Conservation (phyloP, 1,140 invertebrate genomes). For the roundworm (Caenorhabditis elegans) region WBcel235 BX284602.5:12457501-12458000, state of each 20-base stretch:
- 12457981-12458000: too few species aligned
- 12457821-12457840: background rate
- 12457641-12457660: background rate
- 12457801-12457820: background rate
- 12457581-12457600: background rate
- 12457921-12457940: too few species aligned
- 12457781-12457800: background rate
- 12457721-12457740: background rate
- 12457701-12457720: background rate
- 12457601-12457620: background rate
- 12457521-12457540: background rate
- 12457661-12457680: background rate
- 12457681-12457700: background rate
- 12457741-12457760: background rate
- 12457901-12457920: too few species aligned
- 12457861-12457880: too few species aligned
- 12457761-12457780: slow-evolving; percentile 1
- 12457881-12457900: too few species aligned
- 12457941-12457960: too few species aligned
- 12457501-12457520: too few species aligned
- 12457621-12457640: background rate
- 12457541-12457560: too few species aligned
- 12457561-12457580: background rate
- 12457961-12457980: too few species aligned
- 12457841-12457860: background rate